Conservation (phyloP, 2,113 vertebrate genomes). For the Siniperca chuatsi region DNA sequence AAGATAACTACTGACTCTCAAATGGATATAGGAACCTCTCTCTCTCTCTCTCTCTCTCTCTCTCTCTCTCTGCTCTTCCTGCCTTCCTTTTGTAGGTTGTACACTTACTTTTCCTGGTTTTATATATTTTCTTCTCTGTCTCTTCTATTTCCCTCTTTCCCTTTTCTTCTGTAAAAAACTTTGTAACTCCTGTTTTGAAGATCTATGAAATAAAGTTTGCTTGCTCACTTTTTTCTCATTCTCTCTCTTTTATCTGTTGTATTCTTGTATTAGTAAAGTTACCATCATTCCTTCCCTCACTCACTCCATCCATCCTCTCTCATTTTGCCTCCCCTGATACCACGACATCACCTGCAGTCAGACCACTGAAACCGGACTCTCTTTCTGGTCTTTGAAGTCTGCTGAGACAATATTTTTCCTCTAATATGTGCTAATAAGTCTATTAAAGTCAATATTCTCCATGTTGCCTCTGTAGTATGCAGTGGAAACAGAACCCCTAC, state of each 20-base stretch:
- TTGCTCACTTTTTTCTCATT: not conserved
- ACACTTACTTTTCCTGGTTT: no score
- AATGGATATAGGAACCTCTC: not conserved
- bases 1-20: no score
- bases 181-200: not conserved
- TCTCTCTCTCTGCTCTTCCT: not conserved
- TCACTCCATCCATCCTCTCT: not conserved
- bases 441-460: constrained; percentile 59
- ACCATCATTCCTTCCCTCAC: not conserved
- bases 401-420: constrained; percentile 72
- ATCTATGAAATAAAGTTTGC: no score
- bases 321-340: constrained; percentile 10
- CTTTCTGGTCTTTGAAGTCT: constrained; percentile 60
- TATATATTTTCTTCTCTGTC: not conserved
- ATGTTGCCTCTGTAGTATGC: constrained; percentile 25
- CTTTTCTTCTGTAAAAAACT: no score
- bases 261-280: not conserved
- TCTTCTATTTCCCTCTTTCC: no score
- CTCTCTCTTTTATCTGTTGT: not conserved
- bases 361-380: constrained; percentile 39
- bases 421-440: constrained; percentile 57
- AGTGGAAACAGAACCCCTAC: constrained; percentile 31
- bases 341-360: constrained; percentile 61
- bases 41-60: not conserved
- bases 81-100: not conserved